Conservation (phyloP, 2,797 vertebrate species). For the Characodon lateralis region DNA sequence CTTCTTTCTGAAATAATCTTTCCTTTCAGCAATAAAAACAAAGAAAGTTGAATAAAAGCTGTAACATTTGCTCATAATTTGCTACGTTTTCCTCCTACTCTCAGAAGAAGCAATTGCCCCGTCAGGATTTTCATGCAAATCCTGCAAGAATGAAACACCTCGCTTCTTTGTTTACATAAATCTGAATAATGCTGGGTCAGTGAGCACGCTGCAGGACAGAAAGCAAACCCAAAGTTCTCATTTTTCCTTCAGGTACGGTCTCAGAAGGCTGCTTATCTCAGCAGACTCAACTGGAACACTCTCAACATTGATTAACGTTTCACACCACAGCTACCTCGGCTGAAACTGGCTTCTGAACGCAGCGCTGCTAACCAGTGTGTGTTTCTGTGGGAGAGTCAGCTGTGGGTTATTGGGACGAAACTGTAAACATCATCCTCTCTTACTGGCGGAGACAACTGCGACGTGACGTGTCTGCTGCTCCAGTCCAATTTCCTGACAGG, state of each 20-base stretch:
- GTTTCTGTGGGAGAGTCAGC: not conserved
- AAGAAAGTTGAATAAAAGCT: not conserved
- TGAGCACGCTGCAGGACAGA: constrained; percentile 27
- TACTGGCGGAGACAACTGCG: constrained; percentile 34
- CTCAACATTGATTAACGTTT: constrained; percentile 1
- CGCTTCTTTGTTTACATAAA: constrained; percentile 46
- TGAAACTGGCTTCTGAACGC: constrained; percentile 14
- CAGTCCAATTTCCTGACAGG: constrained; percentile 23
- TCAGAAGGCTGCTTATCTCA: not conserved
- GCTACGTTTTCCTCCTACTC: not conserved
- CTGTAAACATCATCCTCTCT: constrained; percentile 49
- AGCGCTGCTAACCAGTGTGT: not conserved
- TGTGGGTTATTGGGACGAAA: constrained; percentile 1
- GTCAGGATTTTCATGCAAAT: constrained; percentile 28
- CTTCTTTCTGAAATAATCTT: too few species aligned
- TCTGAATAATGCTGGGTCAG: constrained; percentile 54
- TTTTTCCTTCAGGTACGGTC: constrained; percentile 44
- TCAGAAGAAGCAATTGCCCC: constrained; percentile 13
- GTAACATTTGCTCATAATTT: too few species aligned
- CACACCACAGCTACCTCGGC: not conserved
- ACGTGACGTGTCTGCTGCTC: constrained; percentile 30
- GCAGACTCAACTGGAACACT: constrained; percentile 4
- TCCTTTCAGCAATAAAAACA: too few species aligned
- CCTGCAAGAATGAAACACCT: constrained; percentile 12
- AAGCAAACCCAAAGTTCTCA: constrained; percentile 42